Evolutionary conservation across 2,888 invertebrate genomes (phyloP).

Genomic region (Philonicus albiceps): DNA sequence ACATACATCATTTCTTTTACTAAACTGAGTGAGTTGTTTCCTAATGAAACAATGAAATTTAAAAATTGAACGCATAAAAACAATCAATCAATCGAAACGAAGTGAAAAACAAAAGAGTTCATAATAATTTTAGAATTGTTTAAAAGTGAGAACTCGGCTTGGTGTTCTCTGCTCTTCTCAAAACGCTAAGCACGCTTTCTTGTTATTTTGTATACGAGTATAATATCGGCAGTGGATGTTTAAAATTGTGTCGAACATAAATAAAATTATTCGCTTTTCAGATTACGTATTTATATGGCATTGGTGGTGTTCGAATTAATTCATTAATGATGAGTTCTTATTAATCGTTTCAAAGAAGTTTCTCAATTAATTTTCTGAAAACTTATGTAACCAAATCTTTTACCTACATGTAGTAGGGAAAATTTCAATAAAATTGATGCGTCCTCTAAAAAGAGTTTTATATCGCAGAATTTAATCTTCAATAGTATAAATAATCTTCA

Average conservation of each 20-base stretch:
- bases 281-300: background rate
- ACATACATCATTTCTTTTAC: background rate
- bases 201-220: constrained; percentile 13
- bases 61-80: background rate
- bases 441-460: too few relatives aligned
- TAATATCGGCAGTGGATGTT: constrained; percentile 21
- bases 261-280: constrained; percentile 4
- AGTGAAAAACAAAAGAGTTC: background rate
- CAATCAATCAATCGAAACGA: background rate
- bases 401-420: too few relatives aligned
- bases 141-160: background rate
- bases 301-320: background rate
- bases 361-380: too few relatives aligned
- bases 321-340: background rate
- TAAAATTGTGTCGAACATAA: background rate
- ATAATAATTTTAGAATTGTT: background rate
- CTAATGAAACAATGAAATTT: background rate
- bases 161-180: background rate
- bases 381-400: too few relatives aligned
- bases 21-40: background rate
- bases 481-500: too few relatives aligned
- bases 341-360: too few relatives aligned
- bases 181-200: background rate
- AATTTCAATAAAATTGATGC: too few relatives aligned
- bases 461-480: too few relatives aligned